These are phyloP conservation scores for Phengaris alcon DNA, from an alignment of 2,888 invertebrate species.

Conservation along the genomic window DNA sequence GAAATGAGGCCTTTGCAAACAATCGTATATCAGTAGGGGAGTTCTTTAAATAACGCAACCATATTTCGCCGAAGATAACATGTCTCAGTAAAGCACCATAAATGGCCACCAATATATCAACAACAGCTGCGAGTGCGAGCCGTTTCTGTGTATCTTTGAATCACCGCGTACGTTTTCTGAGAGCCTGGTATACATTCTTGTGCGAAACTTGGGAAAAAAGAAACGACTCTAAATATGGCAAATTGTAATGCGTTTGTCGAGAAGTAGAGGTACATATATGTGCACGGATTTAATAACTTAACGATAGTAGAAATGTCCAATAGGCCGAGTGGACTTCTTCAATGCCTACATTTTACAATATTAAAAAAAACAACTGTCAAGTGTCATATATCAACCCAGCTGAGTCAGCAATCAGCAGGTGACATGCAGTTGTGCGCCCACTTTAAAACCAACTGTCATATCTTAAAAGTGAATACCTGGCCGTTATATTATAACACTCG, in stretches of 20 bases:
- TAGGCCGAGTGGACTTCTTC: neutral
- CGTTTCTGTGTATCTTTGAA: conserved; percentile 19
- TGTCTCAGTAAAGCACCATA: conserved; percentile 8
- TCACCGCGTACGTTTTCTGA: conserved; percentile 14
- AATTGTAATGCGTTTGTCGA: neutral
- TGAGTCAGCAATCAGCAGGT: neutral
- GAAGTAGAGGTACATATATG: neutral
- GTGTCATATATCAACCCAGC: neutral
- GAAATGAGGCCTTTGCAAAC: neutral
- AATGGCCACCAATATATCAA: conserved; percentile 10
- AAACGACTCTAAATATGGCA: neutral
- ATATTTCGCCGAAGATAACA: conserved; percentile 17
- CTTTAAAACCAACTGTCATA: conserved; percentile 14
- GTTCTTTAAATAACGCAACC: conserved; percentile 12
- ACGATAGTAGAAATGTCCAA: neutral
- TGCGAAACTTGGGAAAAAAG: neutral
- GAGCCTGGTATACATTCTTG: conserved; percentile 10
- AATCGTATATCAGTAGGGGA: conserved; percentile 1
- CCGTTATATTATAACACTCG: conserved; percentile 13
- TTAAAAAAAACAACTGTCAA: conserved; percentile 2
- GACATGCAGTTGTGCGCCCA: neutral
- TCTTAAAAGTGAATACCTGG: conserved; percentile 21
- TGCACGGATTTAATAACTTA: too few species aligned
- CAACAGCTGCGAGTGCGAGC: conserved; percentile 8
- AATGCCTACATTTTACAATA: neutral